These are phyloP conservation scores for Dufourea novaeangliae DNA, from an alignment of 1,140 invertebrate genomes.

Conservation along the genomic window DNA sequence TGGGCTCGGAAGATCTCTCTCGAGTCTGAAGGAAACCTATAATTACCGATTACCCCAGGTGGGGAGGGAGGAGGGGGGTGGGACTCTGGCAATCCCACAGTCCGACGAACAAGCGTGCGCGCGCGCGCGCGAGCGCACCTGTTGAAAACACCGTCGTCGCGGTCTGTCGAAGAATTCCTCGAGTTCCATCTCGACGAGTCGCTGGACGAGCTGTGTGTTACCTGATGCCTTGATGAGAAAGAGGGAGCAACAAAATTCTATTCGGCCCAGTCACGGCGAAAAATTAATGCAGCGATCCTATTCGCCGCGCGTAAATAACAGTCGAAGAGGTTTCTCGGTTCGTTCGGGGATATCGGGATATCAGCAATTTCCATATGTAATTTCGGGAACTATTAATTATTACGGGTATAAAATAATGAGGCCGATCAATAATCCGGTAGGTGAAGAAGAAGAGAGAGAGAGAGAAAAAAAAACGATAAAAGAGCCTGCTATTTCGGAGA, in stretches of 20 bases:
- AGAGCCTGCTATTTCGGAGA: not conserved
- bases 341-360: conserved; percentile 17
- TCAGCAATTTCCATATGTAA: conserved; percentile 47
- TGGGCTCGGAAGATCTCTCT: not conserved
- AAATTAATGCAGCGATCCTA: conserved; percentile 32
- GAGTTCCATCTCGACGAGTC: conserved; percentile 6
- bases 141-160: conserved; percentile 49
- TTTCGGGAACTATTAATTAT: conserved; percentile 36
- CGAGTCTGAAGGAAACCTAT: conserved; percentile 29
- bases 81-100: conserved; percentile 29
- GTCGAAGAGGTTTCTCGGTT: not conserved
- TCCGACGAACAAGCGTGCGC: conserved; percentile 6
- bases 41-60: conserved; percentile 46
- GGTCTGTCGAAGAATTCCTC: conserved; percentile 49
- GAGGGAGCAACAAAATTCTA: conserved; percentile 37
- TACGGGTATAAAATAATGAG: conserved; percentile 22
- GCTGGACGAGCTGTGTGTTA: conserved; percentile 6
- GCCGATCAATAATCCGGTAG: conserved; percentile 2
- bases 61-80: not conserved
- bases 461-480: no score
- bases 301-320: conserved; percentile 32
- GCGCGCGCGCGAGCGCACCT: no score
- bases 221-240: no score
- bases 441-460: not conserved
- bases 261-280: conserved; percentile 43